Conservation (phyloP, 2,888 invertebrate species). For the Dioctria rufipes region DNA sequence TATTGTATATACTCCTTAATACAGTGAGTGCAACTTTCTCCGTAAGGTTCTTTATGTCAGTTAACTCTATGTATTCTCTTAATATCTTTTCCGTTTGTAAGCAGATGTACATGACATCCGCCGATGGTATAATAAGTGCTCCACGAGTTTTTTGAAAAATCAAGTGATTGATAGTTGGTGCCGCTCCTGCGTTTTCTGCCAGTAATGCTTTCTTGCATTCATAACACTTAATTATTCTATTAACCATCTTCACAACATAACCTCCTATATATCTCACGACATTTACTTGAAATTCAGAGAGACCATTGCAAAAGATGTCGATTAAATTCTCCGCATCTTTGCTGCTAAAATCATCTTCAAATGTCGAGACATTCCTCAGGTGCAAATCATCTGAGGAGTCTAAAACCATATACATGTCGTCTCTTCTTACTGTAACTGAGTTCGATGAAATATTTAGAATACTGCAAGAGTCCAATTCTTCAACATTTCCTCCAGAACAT, state of each 20-base stretch:
- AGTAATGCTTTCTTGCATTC: not conserved
- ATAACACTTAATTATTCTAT: not conserved
- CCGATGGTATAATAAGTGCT: not conserved
- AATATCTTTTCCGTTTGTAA: not conserved
- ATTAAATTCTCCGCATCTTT: not conserved
- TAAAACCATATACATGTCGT: not conserved
- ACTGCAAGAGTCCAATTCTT: not conserved
- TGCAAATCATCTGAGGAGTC: not conserved
- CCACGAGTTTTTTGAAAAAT: constrained; percentile 9
- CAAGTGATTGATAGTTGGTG: not conserved
- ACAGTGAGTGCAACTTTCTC: not conserved
- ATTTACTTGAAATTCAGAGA: not conserved
- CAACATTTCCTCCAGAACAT: not conserved
- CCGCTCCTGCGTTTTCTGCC: not conserved
- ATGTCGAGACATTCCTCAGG: not conserved
- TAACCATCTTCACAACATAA: not conserved
- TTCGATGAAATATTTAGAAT: not conserved
- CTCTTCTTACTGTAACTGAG: not conserved
- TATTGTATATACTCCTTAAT: not conserved
- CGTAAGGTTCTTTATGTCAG: no score
- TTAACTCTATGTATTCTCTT: no score
- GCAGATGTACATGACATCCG: not conserved
- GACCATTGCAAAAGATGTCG: not conserved
- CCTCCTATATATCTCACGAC: not conserved
- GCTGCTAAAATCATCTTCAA: not conserved